phyloP scores from a whole-genome alignment of 2,888 invertebrate species.

The Bruchidius siliquastri region DNA sequence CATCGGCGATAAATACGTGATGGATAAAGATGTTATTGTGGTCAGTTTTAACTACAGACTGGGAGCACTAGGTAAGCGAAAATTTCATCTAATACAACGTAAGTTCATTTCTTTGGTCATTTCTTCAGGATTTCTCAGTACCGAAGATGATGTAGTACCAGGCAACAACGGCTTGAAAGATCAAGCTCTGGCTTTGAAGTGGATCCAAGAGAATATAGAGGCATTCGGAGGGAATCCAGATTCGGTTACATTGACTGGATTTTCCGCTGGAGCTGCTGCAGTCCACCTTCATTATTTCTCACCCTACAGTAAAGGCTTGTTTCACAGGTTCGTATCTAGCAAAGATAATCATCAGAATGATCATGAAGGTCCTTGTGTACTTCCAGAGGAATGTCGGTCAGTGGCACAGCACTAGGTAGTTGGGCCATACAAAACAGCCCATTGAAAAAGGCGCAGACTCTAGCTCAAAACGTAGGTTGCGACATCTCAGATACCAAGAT shows the following conservation, averaged over 20 bases:
- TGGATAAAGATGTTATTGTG: slow-evolving; percentile 52
- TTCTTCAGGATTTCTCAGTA: slow-evolving; percentile 37
- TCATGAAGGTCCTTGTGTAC: neutral
- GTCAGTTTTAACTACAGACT: slow-evolving; percentile 39
- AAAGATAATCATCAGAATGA: too few relatives aligned
- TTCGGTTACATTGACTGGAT: slow-evolving; percentile 38
- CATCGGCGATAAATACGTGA: slow-evolving; percentile 51
- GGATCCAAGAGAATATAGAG: slow-evolving; percentile 39
- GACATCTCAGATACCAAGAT: slow-evolving; percentile 49
- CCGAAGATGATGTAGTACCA: slow-evolving; percentile 37
- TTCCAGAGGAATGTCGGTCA: slow-evolving; percentile 59
- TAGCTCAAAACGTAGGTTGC: slow-evolving; percentile 60
- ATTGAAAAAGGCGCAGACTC: slow-evolving; percentile 54
- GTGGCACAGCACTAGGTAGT: slow-evolving; percentile 61
- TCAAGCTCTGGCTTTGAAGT: slow-evolving; percentile 38
- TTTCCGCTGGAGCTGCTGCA: slow-evolving; percentile 41
- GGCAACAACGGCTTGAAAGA: slow-evolving; percentile 44
- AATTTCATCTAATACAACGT: neutral
- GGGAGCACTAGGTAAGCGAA: slow-evolving; percentile 32
- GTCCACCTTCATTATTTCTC: slow-evolving; percentile 42
- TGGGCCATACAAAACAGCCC: slow-evolving; percentile 53
- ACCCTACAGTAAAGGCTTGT: slow-evolving; percentile 41
- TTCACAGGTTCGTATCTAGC: slow-evolving; percentile 26
- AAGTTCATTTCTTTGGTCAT: too few relatives aligned
- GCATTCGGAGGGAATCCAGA: slow-evolving; percentile 40